Conservation (phyloP, 2,888 invertebrate species). For the Malachius bipustulatus region DNA sequence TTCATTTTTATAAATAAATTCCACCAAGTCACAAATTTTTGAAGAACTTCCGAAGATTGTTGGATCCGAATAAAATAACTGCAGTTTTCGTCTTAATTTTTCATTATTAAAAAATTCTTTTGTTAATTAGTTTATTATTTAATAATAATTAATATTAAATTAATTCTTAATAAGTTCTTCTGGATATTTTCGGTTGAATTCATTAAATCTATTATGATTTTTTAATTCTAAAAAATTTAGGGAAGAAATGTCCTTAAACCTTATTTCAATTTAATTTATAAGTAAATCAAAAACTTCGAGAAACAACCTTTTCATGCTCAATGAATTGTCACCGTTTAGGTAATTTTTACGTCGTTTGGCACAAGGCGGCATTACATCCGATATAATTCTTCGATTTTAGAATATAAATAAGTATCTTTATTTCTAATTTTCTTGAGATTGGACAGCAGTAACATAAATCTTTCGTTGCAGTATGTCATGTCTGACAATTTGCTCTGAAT, state of each 20-base stretch:
- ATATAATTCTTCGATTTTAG: too few species aligned
- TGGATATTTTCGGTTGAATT: conserved; percentile 3
- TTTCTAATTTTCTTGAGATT: conserved; percentile 7
- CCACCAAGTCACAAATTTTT: neutral
- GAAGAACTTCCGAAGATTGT: too few species aligned
- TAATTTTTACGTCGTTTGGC: too few species aligned
- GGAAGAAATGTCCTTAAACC: conserved; percentile 7
- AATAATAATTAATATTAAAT: conserved; percentile 6
- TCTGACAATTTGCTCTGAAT: conserved; percentile 14
- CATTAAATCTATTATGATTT: conserved; percentile 6
- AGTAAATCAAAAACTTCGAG: conserved; percentile 7
- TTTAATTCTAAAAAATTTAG: conserved; percentile 7
- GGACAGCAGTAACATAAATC: conserved; percentile 10
- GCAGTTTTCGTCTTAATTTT: conserved; percentile 7
- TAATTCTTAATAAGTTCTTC: conserved; percentile 5
- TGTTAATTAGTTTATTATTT: conserved; percentile 6
- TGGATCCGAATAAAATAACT: conserved; percentile 6
- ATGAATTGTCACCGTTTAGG: too few species aligned
- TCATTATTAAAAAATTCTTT: too few species aligned
- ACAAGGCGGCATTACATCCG: too few species aligned
- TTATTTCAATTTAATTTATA: conserved; percentile 7
- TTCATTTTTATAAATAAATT: conserved; percentile 4
- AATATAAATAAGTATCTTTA: conserved; percentile 3
- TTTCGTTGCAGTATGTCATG: conserved; percentile 12
- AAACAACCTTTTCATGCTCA: conserved; percentile 6